Base-by-base conservation (phyloP, 2,888 invertebrate species). In the Melanchra persicariae region DNA sequence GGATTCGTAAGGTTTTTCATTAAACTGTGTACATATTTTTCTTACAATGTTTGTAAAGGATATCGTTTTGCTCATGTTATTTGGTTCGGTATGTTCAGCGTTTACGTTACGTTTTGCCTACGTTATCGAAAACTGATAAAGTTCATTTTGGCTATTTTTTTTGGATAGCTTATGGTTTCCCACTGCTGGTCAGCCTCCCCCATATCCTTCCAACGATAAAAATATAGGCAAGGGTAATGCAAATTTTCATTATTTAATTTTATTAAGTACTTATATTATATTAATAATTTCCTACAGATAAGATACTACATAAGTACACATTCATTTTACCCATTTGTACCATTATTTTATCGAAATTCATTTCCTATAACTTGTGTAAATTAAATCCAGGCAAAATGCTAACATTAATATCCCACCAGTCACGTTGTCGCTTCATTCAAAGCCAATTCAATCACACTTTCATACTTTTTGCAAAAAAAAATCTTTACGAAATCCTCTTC, bases 1-100 rank as follows among this genome's bases (percentile, higher is more conserved):
- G 5, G 66, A 57, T 77, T 66, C 47, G 15, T 10, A 45, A 77
- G 62, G 54, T 60, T 71, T 78, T 71, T 65, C 61, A 78, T 77
- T 77, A 72, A 68, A 78, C 47, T 65, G 40, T 64, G 58, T 59
- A 75, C 52, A 64, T 74, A 61, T 49, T 60, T 74, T 66, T 54
- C 55, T 49, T 65, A 22, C 47, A 52, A 70, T 58, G 45, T 61
- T 74, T 80, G 59, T 26, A 60, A 47, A 79, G 79, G 70, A 77
- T 73, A 62, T 58, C 24, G 57, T 71, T 62, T 62, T 58, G 73
- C 26, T 55, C 30, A 40, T 40, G 8, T 66, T 51, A 47, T 75
- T 55, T 34, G 55, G 55, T 49, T 72, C 19, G 47, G 47, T 10
- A 26, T 30, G 54, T n/a, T 30, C 75, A 30, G 12, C 30, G 43